Evolutionary conservation across 2,888 invertebrate species (phyloP), one percentile per base, ranked within the genome.

Genomic region (Diarsia brunnea): DNA sequence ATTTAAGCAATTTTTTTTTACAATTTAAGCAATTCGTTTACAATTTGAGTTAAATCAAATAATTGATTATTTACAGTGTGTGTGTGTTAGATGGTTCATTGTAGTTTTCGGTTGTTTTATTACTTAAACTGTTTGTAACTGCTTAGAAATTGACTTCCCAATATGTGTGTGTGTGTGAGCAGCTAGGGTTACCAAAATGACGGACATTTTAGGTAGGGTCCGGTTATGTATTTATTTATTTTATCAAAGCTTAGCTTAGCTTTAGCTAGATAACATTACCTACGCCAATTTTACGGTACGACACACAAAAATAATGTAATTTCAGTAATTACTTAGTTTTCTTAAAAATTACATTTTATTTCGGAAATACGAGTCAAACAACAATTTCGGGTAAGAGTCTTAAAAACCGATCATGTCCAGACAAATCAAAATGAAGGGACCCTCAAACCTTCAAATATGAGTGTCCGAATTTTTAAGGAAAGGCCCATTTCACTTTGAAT

Each of bases 11-110:
- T 75, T 84, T 16, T 43, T 63, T 61, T 43, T 63, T 63, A 63
- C 63, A 63, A 43, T 63, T 63, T n/a, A 43, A 63, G n/a, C 14
- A 8, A n/a, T 63, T 63, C 3, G 87, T 85, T 88, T 77, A 82
- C 81, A 84, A 83, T 89, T 87, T 87, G 86, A 86, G 76, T 84
- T 78, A 69, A 83, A 84, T 78, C 79, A 73, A 81, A 84, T 86
- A 86, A 82, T 84, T 84, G 78, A 69, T 89, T 84, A 90, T 75
- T 60, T 60, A 81, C 1, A 21, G 21, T 21, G 43, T 38, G 51
- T 43, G n/a, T n/a, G n/a, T 67, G 16, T 24, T 55, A 11, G 19
- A 45, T 31, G 51, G 43, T 47, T 73, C 5, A 58, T 73, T 19
- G 45, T 19, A 1, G 0, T 14, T 43, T 14, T 43, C 8, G 63